Evolutionary conservation across 2,113 vertebrate genomes (phyloP).

Genomic region (Ochotona curzoniae): DNA sequence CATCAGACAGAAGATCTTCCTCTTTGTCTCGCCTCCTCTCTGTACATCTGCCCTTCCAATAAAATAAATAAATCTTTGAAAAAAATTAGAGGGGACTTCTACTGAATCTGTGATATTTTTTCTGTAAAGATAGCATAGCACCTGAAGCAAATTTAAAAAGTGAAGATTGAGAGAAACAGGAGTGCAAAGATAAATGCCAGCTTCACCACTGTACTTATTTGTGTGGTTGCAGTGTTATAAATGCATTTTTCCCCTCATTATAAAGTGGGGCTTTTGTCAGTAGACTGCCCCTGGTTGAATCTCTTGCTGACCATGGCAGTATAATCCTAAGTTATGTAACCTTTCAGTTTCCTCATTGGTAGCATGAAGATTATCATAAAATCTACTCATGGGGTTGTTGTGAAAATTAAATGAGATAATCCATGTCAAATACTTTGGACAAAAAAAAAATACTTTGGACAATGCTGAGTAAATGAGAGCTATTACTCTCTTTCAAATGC

Average conservation of each 20-base stretch:
- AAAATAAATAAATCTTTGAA: neutral
- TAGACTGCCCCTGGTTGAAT: neutral
- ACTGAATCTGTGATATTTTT: neutral
- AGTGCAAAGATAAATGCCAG: neutral
- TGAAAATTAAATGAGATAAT: constrained; percentile 6
- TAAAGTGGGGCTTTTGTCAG: neutral
- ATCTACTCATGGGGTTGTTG: neutral
- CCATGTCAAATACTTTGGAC: neutral
- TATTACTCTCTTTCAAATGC: neutral
- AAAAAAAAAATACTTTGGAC: neutral
- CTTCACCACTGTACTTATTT: neutral
- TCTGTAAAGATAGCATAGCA: neutral
- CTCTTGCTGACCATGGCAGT: neutral
- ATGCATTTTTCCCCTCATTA: neutral
- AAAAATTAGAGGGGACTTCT: neutral
- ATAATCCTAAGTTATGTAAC: neutral
- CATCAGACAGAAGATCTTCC: too few species aligned
- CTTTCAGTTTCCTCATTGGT: neutral
- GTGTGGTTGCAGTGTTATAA: neutral
- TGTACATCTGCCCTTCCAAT: neutral
- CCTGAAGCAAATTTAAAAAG: neutral
- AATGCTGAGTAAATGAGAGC: constrained; percentile 12
- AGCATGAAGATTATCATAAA: neutral
- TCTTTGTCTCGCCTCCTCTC: too few species aligned
- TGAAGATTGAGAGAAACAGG: neutral